Percentiles rank a stretch among this genome's conserved stretches.
These are phyloP conservation scores for Loris lydekkerianus DNA, from an alignment of 2,797 vertebrate species.

Conservation along the genomic window DNA sequence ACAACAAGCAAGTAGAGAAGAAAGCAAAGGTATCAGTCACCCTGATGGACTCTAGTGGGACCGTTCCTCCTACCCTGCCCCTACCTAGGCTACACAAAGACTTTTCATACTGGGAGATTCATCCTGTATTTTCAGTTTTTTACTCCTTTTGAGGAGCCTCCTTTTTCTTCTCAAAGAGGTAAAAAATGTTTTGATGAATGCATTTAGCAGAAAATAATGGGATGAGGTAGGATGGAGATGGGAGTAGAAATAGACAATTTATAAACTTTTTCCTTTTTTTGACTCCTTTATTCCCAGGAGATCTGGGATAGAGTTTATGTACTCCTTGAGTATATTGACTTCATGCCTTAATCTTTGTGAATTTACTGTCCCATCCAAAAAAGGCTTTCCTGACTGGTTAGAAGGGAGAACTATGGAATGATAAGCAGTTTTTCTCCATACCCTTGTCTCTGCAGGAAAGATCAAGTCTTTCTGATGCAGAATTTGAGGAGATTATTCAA, in stretches of 20 bases:
- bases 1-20: conserved; percentile 59
- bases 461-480: conserved; percentile 77
- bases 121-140: conserved; percentile 30
- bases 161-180: conserved; percentile 16
- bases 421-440: conserved; percentile 39
- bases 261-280: background rate
- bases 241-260: conserved; percentile 1
- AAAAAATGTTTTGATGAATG: conserved; percentile 62
- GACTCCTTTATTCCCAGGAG: conserved; percentile 36
- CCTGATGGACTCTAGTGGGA: background rate
- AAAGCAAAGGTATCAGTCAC: conserved; percentile 75
- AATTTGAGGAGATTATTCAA: conserved; percentile 87
- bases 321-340: conserved; percentile 25
- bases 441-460: conserved; percentile 77
- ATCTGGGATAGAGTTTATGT: conserved; percentile 10
- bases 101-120: conserved; percentile 27
- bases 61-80: background rate
- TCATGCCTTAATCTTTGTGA: background rate
- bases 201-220: conserved; percentile 51
- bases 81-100: background rate
- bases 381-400: conserved; percentile 14
- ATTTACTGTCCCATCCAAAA: conserved; percentile 32
- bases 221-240: background rate
- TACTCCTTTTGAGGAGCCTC: conserved; percentile 4
- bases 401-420: conserved; percentile 27